Base-by-base conservation (phyloP, 2,113 vertebrate species). In the Perca schrenkii region DNA sequence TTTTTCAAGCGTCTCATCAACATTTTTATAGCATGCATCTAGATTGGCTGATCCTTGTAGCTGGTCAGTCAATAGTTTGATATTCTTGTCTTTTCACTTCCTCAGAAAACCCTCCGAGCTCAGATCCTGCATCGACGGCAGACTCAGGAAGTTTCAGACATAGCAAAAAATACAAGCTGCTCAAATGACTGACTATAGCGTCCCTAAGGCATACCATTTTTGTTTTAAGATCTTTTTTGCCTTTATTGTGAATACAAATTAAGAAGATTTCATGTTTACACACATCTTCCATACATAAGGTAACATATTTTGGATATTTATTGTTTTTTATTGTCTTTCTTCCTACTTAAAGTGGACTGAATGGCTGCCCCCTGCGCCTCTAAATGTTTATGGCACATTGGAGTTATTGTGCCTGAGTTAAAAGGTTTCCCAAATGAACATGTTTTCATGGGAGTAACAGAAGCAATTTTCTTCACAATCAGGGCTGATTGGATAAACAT, bases 401-500 rank as follows among this genome's bases (percentile, higher is more conserved):
- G 12, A 28, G 6, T 75, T 57, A 34, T 34, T 34, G 15, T 25
- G 8, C 36, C 19, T 21, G 34, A 52, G 36, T 46, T 46, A 2
- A 40, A 28, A 63, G 60, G 21, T 70, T 11, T 22, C 1, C 53
- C 21, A 74, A 53, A 61, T 49, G 62, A 69, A 56, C 22, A 40
- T 56, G 43, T 22, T 47, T 80, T 63, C 52, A 72, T 56, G 52
- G 10, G n/a, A 56, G 36, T 15, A 72, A 79, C 31, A 40, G 53
- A n/a, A 62, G 65, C 16, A 63, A 76, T 79, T 81, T 46, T 52
- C 47, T 28, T 65, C 78, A 53, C 40, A 81, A 81, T 58, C 47
- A 58, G 67, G 3, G 4, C 22, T 82, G 77, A 87, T 74, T 80
- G 78, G 80, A 88, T 80, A 60, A 82, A 82, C 71, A 76, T 72